Evolutionary conservation across 2,888 invertebrate species (phyloP), one percentile per base, ranked within the genome.

Genomic region (Diogma glabrata): DNA sequence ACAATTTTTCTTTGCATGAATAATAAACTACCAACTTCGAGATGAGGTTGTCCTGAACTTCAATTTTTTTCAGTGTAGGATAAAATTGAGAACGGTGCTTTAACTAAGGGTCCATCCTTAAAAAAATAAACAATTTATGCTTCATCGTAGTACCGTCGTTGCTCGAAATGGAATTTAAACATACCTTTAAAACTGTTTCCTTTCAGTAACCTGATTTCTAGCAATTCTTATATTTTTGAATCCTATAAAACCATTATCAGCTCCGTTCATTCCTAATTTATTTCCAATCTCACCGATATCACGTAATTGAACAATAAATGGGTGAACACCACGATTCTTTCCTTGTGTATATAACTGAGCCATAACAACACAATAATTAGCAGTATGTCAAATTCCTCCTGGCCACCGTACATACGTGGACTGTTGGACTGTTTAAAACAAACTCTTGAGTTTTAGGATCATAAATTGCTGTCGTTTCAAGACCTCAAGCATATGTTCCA

Each of bases 341-440:
- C 87, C 89, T 61, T 84, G 78, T 4, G 89, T 87, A 65, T 87
- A 81, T 3, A 97, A 75, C 65, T 94, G 93, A 2, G 96, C 95
- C 65, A 94, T 82, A 0, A 96, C 90, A 38, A 96, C 75, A 36
- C 92, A 91, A 71, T 93, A 84, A 72, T 93, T 96, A 8, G 87
- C 85, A 0, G 93, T 89, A 58, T 94, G 93, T 1, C 92, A 95
- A 80, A 95, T 75, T 64, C 88, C 87, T 16, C 94, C 95, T 19
- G 94, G 93, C 95, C 94, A 95, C 93, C 93, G 95, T 71, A 96
- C 96, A 65, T 87, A 89, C 0, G 95, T 81, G 0, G 90, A 92
- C 69, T 1, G 86, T 85, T 1, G 96, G 95, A 50, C 87, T 86
- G 64, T 94, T 79, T 20, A 96, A 67, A 26, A 93, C 73, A 66